Evolutionary conservation across 2,888 invertebrate genomes (phyloP).

Genomic region (Melieria omissa): DNA sequence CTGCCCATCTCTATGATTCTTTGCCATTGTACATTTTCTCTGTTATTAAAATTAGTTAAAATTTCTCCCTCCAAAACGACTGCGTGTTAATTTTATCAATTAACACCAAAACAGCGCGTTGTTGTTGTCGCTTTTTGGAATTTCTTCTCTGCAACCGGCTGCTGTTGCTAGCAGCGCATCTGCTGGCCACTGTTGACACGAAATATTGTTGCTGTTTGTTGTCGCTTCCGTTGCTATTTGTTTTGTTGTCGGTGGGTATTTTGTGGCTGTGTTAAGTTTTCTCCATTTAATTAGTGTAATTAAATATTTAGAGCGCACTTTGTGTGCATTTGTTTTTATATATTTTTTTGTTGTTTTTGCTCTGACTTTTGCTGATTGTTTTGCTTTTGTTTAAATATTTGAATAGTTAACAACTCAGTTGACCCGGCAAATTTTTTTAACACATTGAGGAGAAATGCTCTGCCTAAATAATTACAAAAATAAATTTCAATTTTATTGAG

Average conservation of each 20-base stretch:
- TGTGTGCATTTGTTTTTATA: slow-evolving; percentile 6
- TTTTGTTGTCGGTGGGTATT: neutral
- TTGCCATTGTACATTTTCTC: slow-evolving; percentile 6
- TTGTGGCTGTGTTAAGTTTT: slow-evolving; percentile 55
- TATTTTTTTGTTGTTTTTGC: neutral
- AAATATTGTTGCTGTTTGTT: slow-evolving; percentile 16
- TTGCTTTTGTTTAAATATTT: too few species aligned
- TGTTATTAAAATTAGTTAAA: too few species aligned
- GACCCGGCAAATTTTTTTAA: too few species aligned
- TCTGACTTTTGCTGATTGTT: neutral
- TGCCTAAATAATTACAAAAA: too few species aligned
- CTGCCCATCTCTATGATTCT: slow-evolving; percentile 10
- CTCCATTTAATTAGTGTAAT: slow-evolving; percentile 63
- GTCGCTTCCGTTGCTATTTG: neutral
- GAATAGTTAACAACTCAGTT: too few species aligned
- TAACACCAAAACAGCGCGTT: slow-evolving; percentile 47
- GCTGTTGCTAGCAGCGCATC: neutral
- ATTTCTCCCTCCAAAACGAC: too few species aligned
- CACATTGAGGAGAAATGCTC: too few species aligned
- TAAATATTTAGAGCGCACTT: slow-evolving; percentile 60
- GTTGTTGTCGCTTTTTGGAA: slow-evolving; percentile 26
- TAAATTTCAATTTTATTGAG: too few species aligned
- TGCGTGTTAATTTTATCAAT: slow-evolving; percentile 55
- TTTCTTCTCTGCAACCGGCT: slow-evolving; percentile 7
- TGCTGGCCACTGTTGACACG: neutral